Conservation (phyloP, 2,113 vertebrate species). For the Ranitomeya imitator region DNA sequence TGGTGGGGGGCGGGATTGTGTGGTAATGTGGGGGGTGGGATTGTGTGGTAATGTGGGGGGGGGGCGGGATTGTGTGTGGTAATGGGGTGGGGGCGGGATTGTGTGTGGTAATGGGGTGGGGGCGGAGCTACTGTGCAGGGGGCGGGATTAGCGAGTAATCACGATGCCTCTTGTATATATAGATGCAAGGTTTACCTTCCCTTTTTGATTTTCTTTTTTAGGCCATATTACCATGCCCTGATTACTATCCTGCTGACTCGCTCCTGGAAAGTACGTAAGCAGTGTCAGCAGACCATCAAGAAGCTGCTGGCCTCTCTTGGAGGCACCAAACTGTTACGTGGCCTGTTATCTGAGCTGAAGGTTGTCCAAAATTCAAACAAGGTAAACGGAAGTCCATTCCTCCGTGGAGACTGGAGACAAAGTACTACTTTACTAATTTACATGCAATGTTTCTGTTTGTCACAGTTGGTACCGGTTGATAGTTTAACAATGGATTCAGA, state of each 20-base stretch:
- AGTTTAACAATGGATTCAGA: constrained; percentile 80
- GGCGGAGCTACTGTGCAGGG: no score
- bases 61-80: no score
- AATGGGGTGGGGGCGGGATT: no score
- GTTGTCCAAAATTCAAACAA: constrained; percentile 86
- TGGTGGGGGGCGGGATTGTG: no score
- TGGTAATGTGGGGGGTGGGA: no score
- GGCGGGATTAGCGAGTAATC: no score
- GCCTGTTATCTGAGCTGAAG: constrained; percentile 87
- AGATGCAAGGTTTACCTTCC: constrained; percentile 5
- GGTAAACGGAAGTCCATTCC: constrained; percentile 67
- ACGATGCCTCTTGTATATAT: no score
- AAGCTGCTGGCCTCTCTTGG: constrained; percentile 88
- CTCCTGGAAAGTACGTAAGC: constrained; percentile 85
- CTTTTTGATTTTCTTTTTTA: constrained; percentile 63
- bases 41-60: no score
- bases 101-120: no score
- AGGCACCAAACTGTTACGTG: constrained; percentile 81
- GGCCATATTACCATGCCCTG: constrained; percentile 86
- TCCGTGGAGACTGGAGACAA: neutral
- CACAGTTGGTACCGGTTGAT: constrained; percentile 82
- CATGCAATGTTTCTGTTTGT: neutral
- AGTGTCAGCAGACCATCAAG: constrained; percentile 83
- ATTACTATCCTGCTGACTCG: constrained; percentile 82
- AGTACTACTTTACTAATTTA: neutral